phyloP scores from a whole-genome alignment of 2,113 vertebrate species.

The Cavia porcellus region DNA sequence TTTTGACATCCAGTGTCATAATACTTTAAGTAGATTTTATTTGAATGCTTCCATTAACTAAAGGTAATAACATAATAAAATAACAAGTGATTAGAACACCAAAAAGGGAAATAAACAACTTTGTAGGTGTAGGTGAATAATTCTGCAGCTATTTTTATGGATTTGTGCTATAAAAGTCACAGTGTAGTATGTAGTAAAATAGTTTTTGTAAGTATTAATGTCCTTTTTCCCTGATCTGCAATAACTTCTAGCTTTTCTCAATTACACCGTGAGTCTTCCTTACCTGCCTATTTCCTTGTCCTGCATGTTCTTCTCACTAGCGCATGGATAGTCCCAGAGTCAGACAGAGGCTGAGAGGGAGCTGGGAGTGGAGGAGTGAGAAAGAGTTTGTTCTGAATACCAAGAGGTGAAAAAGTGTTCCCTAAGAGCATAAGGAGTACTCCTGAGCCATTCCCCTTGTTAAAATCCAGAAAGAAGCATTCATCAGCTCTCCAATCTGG shows the following conservation, averaged over 20 bases:
- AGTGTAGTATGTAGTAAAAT: not conserved
- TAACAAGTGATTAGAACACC: conserved; percentile 44
- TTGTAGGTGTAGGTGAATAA: not conserved
- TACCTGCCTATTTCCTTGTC: not conserved
- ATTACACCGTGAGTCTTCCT: not conserved
- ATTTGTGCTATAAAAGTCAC: not conserved
- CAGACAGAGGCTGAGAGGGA: not conserved
- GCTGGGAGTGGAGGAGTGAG: not conserved
- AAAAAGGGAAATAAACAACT: conserved; percentile 22
- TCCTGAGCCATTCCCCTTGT: too few relatives aligned
- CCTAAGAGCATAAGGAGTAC: not conserved
- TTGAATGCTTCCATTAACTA: conserved; percentile 51
- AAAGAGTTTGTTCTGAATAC: not conserved
- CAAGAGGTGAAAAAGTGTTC: not conserved
- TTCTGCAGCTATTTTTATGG: not conserved
- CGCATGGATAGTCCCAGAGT: not conserved
- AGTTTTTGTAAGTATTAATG: not conserved
- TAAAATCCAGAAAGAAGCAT: not conserved
- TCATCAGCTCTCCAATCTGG: not conserved
- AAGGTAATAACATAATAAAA: conserved; percentile 44
- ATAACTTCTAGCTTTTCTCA: not conserved
- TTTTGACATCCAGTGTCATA: conserved; percentile 57
- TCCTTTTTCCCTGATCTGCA: not conserved
- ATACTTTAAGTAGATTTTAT: conserved; percentile 31
- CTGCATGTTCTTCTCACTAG: fast-evolving